Percentiles rank a stretch among this genome's conserved stretches.
Evolutionary conservation across 2,797 vertebrate genomes (phyloP).

Genomic region (Cuniculus paca): DNA sequence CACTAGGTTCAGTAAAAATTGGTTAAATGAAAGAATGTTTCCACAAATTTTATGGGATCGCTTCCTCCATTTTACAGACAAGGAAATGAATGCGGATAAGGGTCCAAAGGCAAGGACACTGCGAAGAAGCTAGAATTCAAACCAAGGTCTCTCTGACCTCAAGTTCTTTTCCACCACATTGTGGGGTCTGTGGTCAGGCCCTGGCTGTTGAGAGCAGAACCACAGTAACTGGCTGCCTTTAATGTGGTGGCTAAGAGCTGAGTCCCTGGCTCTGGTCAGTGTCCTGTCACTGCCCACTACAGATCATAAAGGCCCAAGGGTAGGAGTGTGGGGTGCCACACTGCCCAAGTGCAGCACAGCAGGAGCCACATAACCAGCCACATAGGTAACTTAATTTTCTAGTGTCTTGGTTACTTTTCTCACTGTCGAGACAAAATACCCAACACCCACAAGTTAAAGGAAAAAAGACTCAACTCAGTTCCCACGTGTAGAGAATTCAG

Average conservation of each 20-base stretch:
- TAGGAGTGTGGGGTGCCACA: background rate
- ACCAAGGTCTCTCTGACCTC: slow-evolving; percentile 29
- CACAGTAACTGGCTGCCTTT: background rate
- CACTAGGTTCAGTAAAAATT: background rate
- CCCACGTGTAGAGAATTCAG: background rate
- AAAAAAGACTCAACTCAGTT: background rate
- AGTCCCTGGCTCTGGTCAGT: slow-evolving; percentile 4
- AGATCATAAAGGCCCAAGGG: background rate
- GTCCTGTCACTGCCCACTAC: background rate
- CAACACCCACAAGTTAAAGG: background rate
- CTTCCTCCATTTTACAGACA: background rate
- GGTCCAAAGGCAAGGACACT: background rate
- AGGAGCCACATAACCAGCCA: background rate
- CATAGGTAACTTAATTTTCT: background rate
- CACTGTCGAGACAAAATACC: background rate
- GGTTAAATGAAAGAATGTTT: background rate
- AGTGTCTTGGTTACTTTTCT: background rate
- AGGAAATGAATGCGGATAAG: background rate
- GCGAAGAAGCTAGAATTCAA: background rate
- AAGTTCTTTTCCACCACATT: background rate
- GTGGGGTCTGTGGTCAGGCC: slow-evolving; percentile 43
- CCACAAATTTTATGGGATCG: background rate
- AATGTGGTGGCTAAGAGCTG: background rate
- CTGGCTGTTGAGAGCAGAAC: slow-evolving; percentile 12
- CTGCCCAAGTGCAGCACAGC: background rate